Evolutionary conservation across 2,113 vertebrate genomes (phyloP), one percentile per base, ranked within the genome.

Genomic region (Chroicocephalus ridibundus): DNA sequence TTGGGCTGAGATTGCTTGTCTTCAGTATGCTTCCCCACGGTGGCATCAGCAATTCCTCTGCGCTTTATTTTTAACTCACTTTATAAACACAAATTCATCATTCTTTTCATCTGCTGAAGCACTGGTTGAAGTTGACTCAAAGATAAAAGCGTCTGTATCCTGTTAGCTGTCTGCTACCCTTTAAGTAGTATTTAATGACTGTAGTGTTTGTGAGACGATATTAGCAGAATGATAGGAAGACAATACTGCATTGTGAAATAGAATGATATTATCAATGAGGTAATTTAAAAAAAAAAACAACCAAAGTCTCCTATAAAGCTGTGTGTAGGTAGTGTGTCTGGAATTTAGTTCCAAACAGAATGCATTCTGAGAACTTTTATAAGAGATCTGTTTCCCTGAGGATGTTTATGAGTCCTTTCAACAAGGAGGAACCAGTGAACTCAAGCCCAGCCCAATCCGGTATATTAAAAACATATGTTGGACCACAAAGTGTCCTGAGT

Each of bases 61-160:
- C 12, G 1, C 61, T 95, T 91, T 69, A 47, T 81, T 94, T 92
- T 61, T 68, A 82, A 32, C 15, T 75, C 24, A 47, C 44, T 94
- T 93, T 32, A 65, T 88, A 95, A 95, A 96, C 72, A 93, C 26
- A 86, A 72, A 81, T 93, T 66, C 49, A 51, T 94, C 69, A 86
- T 89, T 91, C 62, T 78, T 82, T 87, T 79, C 40, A 79, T 72
- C 69, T 81, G 17, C 62, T 68, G 70, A 32, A 62, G 42, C 70
- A 64, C 42, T 65, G 36, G 31, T 65, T 92, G 83, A 92, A 89
- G 80, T 57, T 57, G 31, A 71, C 69, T 83, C 36, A 52, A 54
- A 93, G 70, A 93, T 96, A 72, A 96, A 91, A 79, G n/a, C 1
- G 34, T 82, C 84, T 87, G 74, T 91, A 86, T 96, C 90, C 82